Percentiles rank a stretch among this genome's conserved stretches.
These are phyloP conservation scores for Bos indicus DNA, from an alignment of 2,113 vertebrate species.

Conservation along the genomic window DNA sequence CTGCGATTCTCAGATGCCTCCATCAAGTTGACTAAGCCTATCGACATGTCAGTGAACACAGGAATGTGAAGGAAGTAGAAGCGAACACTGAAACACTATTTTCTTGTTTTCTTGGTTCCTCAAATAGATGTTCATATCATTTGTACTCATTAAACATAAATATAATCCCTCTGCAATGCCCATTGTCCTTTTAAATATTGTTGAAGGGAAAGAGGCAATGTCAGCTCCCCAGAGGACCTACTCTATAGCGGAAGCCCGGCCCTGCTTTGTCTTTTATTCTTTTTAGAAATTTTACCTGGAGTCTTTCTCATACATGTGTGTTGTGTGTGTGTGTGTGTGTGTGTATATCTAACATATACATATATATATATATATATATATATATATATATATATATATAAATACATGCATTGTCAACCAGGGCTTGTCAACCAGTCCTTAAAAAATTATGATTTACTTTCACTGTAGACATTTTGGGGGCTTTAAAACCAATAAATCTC, in stretches of 20 bases:
- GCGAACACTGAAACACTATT: rapidly evolving
- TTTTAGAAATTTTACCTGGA: conserved; percentile 42
- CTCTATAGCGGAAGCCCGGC: not conserved
- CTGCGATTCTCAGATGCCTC: not conserved
- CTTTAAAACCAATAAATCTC: conserved; percentile 4
- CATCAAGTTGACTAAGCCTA: not conserved
- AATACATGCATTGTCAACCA: not conserved
- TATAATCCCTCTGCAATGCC: not conserved
- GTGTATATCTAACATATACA: not conserved
- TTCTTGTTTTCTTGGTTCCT: not conserved
- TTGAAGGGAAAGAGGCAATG: not conserved
- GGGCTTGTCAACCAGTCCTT: not conserved
- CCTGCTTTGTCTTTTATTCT: not conserved
- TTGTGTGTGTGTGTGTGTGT: no score
- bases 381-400: not conserved
- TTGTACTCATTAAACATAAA: conserved; percentile 17
- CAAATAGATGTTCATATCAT: not conserved
- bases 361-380: not conserved
- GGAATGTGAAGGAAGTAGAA: not conserved
- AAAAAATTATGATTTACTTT: not conserved
- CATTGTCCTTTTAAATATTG: conserved; percentile 50
- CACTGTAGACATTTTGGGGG: not conserved
- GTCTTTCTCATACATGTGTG: not conserved
- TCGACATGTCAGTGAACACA: rapidly evolving
- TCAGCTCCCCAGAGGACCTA: not conserved